Percentiles rank a stretch among this genome's conserved stretches.
Conservation (phyloP, 2,113 vertebrate genomes). For the Rhinopomastus cyanomelas region DNA sequence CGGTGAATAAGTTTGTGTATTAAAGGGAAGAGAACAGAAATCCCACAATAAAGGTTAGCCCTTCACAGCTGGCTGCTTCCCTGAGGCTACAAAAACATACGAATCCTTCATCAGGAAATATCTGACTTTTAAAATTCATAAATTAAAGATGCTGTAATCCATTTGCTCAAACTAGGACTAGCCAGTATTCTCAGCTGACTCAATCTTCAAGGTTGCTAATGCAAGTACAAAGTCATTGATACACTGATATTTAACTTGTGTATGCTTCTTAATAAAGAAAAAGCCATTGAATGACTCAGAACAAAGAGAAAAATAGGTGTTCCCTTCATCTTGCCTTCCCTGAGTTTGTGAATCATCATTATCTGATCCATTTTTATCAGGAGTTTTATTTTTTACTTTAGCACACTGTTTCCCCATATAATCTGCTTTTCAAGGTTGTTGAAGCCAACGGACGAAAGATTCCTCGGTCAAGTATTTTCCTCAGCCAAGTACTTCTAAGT, state of each 20-base stretch:
- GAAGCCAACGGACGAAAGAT: background rate
- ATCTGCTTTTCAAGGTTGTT: background rate
- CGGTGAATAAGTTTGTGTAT: constrained; percentile 26
- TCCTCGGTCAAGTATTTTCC: background rate
- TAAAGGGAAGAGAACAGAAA: constrained; percentile 13
- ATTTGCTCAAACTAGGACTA: background rate
- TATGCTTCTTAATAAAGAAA: background rate
- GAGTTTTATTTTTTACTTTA: background rate
- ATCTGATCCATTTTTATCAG: background rate
- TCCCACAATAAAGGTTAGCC: constrained; percentile 32
- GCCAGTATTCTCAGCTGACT: background rate
- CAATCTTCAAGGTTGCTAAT: background rate
- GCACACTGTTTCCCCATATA: background rate
- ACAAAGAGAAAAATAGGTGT: background rate
- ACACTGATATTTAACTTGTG: background rate
- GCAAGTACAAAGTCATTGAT: background rate
- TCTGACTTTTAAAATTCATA: background rate
- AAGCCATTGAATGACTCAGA: background rate
- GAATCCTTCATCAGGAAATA: background rate
- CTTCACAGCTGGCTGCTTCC: constrained; percentile 15
- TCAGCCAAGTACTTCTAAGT: too few species aligned
- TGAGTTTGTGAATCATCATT: background rate
- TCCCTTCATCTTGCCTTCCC: background rate
- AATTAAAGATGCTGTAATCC: constrained; percentile 17
- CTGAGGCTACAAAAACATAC: background rate